A percentile compares a stretch with the other conserved stretches of the same genome.
These are phyloP conservation scores for Eidolon dupreanum DNA, from an alignment of 2,797 vertebrate genomes.

Conservation along the genomic window DNA sequence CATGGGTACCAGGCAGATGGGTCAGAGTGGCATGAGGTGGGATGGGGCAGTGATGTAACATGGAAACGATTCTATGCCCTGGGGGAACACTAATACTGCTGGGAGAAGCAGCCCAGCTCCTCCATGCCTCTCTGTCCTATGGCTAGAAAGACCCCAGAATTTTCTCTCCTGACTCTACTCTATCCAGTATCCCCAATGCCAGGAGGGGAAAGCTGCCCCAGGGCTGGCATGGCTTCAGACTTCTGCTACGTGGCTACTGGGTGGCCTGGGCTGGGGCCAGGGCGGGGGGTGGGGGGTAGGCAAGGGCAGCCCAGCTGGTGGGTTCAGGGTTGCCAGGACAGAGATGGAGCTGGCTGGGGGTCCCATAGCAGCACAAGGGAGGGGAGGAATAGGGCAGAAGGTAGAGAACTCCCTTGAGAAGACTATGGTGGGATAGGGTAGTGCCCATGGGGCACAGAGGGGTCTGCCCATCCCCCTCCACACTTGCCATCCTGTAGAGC, in stretches of 20 bases:
- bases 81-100: slow-evolving; percentile 42
- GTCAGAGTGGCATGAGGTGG: neutral
- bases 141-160: slow-evolving; percentile 28
- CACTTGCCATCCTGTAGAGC: neutral
- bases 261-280: slow-evolving; percentile 58
- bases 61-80: neutral
- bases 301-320: neutral
- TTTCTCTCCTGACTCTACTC: neutral
- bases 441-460: slow-evolving; percentile 65
- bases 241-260: slow-evolving; percentile 82
- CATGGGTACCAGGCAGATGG: neutral
- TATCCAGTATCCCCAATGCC: neutral
- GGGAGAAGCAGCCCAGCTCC: slow-evolving; percentile 17
- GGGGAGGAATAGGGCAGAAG: neutral
- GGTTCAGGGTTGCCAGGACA: slow-evolving; percentile 11
- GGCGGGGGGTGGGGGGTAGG: slow-evolving; percentile 20
- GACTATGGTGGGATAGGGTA: slow-evolving; percentile 44
- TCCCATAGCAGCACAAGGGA: slow-evolving; percentile 72
- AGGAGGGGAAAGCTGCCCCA: slow-evolving; percentile 43
- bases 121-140: neutral
- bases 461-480: slow-evolving; percentile 13
- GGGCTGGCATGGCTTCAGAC: slow-evolving; percentile 52
- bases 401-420: slow-evolving; percentile 52
- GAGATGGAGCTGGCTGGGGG: slow-evolving; percentile 5
- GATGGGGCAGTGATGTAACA: neutral